Percentiles rank a stretch among this genome's conserved stretches.
Evolutionary conservation across 2,797 vertebrate genomes (phyloP).

Genomic region (Spinus pinus): DNA sequence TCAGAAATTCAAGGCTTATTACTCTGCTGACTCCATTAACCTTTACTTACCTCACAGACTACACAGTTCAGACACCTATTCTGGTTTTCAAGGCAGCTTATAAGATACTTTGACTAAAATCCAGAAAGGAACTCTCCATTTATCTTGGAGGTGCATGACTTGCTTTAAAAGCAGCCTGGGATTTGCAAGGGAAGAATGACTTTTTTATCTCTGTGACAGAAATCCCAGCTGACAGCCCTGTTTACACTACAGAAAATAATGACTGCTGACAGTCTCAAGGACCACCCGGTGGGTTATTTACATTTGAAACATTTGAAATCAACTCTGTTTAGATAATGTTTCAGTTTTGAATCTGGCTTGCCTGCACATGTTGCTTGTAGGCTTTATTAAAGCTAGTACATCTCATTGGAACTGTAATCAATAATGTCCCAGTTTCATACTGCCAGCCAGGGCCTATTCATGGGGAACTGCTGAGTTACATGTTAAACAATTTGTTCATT

Average conservation of each 20-base stretch:
- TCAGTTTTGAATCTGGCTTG: slow-evolving; percentile 59
- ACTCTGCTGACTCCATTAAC: background rate
- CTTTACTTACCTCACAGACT: background rate
- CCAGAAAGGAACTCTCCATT: background rate
- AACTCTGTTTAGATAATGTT: slow-evolving; percentile 70
- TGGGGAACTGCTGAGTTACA: background rate
- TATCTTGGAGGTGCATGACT: background rate
- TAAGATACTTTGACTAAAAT: background rate
- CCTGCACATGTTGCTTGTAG: slow-evolving; percentile 39
- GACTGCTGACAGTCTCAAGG: slow-evolving; percentile 63
- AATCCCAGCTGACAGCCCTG: slow-evolving; percentile 63
- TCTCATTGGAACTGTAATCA: slow-evolving; percentile 35
- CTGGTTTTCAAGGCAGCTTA: background rate
- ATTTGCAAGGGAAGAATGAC: slow-evolving; percentile 26
- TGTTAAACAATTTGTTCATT: slow-evolving; percentile 43
- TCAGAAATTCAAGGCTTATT: background rate
- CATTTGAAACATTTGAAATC: slow-evolving; percentile 65
- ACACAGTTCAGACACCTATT: background rate
- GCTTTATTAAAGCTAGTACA: slow-evolving; percentile 13
- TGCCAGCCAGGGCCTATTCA: slow-evolving; percentile 45
- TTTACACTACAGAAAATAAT: slow-evolving; percentile 56
- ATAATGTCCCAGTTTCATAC: slow-evolving; percentile 22
- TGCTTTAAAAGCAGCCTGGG: slow-evolving; percentile 16
- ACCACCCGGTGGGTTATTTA: slow-evolving; percentile 71
- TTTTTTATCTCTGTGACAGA: slow-evolving; percentile 49